phyloP scores from a whole-genome alignment of 2,888 invertebrate genomes.

The Lathronympha strigana region DNA sequence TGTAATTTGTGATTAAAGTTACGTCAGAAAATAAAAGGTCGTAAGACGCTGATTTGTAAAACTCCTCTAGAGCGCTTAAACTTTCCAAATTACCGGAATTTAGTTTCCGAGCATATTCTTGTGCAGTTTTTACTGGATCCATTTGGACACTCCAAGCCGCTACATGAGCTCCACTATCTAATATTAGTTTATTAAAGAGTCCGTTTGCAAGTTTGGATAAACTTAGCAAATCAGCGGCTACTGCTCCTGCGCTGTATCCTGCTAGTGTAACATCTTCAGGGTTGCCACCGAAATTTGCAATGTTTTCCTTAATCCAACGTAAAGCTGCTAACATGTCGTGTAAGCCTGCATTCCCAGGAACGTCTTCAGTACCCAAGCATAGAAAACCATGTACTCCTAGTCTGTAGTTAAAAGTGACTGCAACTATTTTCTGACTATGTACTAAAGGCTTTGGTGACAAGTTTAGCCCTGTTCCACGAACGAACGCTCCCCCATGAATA shows the following conservation, averaged over 20 bases:
- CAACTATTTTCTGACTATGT: conserved; percentile 7
- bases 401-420: conserved; percentile 41
- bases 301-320: conserved; percentile 25
- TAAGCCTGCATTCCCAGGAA: conserved; percentile 41
- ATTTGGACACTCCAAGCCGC: conserved; percentile 24
- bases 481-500: conserved; percentile 23
- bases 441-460: conserved; percentile 9
- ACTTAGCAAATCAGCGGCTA: conserved; percentile 17
- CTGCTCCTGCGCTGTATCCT: conserved; percentile 14
- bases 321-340: conserved; percentile 23
- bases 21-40: conserved; percentile 10
- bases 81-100: background rate
- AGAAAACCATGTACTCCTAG: conserved; percentile 41
- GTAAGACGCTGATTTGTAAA: conserved; percentile 13
- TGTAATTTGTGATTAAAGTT: background rate
- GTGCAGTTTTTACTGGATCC: conserved; percentile 20
- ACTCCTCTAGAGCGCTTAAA: conserved; percentile 3
- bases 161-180: conserved; percentile 6
- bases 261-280: conserved; percentile 26
- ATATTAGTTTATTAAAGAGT: conserved; percentile 17
- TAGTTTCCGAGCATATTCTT: conserved; percentile 3
- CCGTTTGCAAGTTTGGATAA: conserved; percentile 6
- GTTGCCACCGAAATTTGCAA: conserved; percentile 27
- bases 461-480: background rate
- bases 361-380: conserved; percentile 40